Conservation (phyloP, 2,888 invertebrate genomes). For the Epicampocera succincta region DNA sequence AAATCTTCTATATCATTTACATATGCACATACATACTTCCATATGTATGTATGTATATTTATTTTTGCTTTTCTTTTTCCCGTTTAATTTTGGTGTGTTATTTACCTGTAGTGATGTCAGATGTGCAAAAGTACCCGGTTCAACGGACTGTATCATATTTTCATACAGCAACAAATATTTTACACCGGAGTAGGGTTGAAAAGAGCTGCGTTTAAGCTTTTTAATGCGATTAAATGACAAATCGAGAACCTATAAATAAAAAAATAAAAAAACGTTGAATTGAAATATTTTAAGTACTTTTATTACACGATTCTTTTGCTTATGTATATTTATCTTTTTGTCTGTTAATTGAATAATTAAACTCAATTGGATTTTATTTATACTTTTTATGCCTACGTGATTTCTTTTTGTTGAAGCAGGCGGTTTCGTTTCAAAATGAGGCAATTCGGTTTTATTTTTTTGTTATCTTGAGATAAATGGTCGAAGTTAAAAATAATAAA, state of each 20-base stretch:
- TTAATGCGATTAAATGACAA: constrained; percentile 81
- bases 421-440: constrained; percentile 14
- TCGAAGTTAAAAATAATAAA: too few relatives aligned
- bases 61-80: not conserved
- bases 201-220: constrained; percentile 79
- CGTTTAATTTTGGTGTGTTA: constrained; percentile 10
- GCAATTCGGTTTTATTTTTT: too few relatives aligned
- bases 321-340: not conserved
- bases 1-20: constrained; percentile 3
- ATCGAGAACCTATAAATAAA: constrained; percentile 78
- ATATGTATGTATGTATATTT: not conserved
- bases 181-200: constrained; percentile 77
- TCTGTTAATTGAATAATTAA: constrained; percentile 57
- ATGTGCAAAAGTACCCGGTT: constrained; percentile 79
- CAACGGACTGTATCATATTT: constrained; percentile 81
- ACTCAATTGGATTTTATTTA: constrained; percentile 57
- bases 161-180: constrained; percentile 80
- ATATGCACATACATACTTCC: not conserved
- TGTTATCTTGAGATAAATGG: too few relatives aligned
- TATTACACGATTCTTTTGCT: not conserved
- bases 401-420: constrained; percentile 1
- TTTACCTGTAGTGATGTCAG: constrained; percentile 80
- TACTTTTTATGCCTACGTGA: constrained; percentile 11
- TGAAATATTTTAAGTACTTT: not conserved
- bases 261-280: not conserved